Base-by-base conservation (phyloP, 2,797 vertebrate genomes). In the Pipistrellus pipistrellus region DNA sequence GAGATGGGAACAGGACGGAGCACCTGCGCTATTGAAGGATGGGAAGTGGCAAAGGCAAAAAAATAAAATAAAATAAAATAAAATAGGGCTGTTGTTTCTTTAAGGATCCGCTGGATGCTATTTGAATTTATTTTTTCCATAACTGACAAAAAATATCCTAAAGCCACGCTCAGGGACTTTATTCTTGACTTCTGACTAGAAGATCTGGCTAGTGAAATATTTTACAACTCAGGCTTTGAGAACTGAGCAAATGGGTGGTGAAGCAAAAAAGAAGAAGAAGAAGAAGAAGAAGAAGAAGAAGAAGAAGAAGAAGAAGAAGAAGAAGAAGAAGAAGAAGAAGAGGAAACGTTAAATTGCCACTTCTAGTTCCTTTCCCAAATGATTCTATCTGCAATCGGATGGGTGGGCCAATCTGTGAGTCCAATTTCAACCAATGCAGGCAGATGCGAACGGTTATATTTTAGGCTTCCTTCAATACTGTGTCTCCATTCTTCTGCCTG, bases 21-120 rank as follows among this genome's bases (percentile, higher is more conserved):
- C 76, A 97, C 96, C 97, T 97, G 95, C 85, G 25, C 53, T 81
- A 80, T 85, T 87, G 82, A 91, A 10, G 41, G 20, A 48, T 30
- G 85, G 86, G 77, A 97, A 93, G 78, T n/a, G n/a, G 62, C 44
- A 12, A 17, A 12, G 64, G 85, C 53, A 53, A 66, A 44, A 14
- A 14, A 8, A 62, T 5, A 62, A 57, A 27, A 62, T 17, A 44
- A 44, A 44, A 9, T 44, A 44, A 44, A 44, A 44, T 17, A 30
- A 64, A 68, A 62, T 8, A 53, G 68, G 15, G 17, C 73, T 66
- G 21, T 84, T 80, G 75, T 71, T 93, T 73, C 80, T 48, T 85
- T 82, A 55, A 88, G 89, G 86, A 88, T 46, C 59, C 13, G 44
- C 8, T n/a, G 64, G 59, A 51, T 0, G 9, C 38, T 35, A 21